phyloP scores from a whole-genome alignment of 53 echinoderm and acorn worm species.

The Stichopus horrens region DNA sequence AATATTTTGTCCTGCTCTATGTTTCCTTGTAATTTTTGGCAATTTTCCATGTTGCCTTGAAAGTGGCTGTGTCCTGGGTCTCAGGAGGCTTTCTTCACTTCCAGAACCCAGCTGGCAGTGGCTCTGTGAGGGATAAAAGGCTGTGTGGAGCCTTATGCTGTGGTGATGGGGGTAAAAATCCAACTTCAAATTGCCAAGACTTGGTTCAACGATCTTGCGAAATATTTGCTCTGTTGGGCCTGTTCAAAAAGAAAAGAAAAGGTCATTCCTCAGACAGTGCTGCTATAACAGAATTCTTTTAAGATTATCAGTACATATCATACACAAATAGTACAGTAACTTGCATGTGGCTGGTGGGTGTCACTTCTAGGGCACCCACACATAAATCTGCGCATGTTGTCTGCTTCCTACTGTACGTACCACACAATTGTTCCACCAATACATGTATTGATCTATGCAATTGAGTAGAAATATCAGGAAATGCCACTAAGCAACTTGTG shows the following conservation, averaged over 20 bases:
- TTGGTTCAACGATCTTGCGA: constrained; percentile 67
- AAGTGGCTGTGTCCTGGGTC: constrained; percentile 17
- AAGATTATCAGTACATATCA: too few species aligned
- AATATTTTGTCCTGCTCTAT: not conserved
- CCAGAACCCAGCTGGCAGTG: constrained; percentile 30
- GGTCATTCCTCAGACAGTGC: not conserved
- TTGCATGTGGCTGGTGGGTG: too few species aligned
- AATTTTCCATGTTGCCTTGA: not conserved
- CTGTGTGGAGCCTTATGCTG: constrained; percentile 34
- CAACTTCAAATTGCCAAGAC: constrained; percentile 62
- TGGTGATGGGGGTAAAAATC: constrained; percentile 56
- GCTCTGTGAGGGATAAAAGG: constrained; percentile 27
- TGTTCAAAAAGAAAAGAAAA: not conserved
- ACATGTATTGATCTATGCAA: too few species aligned
- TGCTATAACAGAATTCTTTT: too few species aligned
- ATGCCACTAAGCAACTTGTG: too few species aligned
- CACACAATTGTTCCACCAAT: too few species aligned
- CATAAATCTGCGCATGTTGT: too few species aligned
- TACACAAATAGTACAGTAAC: too few species aligned
- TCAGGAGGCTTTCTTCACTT: not conserved
- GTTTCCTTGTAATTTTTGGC: constrained; percentile 18
- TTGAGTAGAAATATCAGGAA: too few species aligned
- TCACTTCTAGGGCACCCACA: too few species aligned
- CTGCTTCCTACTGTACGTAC: too few species aligned
- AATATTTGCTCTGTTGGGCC: constrained; percentile 57